A percentile compares a stretch with the other conserved stretches of the same genome.
These are phyloP conservation scores for Bergia sp. DNA, from an alignment of 92 coral and sea anemone genomes.

Conservation along the genomic window DNA sequence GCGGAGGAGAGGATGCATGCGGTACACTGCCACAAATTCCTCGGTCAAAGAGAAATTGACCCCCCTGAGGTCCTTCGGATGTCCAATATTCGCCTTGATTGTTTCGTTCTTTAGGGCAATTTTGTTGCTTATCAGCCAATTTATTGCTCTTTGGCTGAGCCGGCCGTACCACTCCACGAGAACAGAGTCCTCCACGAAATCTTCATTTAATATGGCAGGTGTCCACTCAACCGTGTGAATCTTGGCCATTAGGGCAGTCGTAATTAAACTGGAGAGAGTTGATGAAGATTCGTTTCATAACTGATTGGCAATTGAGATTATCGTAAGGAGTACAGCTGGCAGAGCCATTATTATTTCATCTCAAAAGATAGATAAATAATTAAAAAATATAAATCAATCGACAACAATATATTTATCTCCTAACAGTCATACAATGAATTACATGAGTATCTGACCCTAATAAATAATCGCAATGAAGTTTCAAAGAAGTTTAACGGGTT, in stretches of 20 bases:
- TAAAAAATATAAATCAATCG: no score
- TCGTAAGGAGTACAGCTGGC: no score
- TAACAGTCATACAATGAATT: no score
- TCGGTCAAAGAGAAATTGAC: conserved; percentile 85
- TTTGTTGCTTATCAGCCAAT: conserved; percentile 49
- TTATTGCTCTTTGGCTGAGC: conserved; percentile 36
- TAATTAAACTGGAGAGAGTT: conserved; percentile 58
- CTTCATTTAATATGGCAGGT: conserved; percentile 70
- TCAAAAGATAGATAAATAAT: no score
- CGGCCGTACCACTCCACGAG: conserved; percentile 74
- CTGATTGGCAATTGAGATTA: no score
- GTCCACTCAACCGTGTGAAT: conserved; percentile 86
- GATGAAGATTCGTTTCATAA: no score
- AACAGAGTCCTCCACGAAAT: conserved; percentile 65
- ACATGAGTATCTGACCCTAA: no score
- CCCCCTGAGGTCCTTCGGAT: conserved; percentile 63
- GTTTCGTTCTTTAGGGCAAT: conserved; percentile 35
- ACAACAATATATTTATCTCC: no score
- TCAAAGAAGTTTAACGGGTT: no score
- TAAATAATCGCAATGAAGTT: no score
- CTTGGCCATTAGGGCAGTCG: conserved; percentile 75
- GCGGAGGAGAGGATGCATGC: conserved; percentile 84
- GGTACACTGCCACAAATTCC: conserved; percentile 77
- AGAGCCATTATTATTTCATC: no score
- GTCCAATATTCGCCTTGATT: conserved; percentile 58